Percentiles rank a stretch among this genome's conserved stretches.
Evolutionary conservation across 2,888 invertebrate genomes (phyloP).

Genomic region (Acanthosepion pharaonis): DNA sequence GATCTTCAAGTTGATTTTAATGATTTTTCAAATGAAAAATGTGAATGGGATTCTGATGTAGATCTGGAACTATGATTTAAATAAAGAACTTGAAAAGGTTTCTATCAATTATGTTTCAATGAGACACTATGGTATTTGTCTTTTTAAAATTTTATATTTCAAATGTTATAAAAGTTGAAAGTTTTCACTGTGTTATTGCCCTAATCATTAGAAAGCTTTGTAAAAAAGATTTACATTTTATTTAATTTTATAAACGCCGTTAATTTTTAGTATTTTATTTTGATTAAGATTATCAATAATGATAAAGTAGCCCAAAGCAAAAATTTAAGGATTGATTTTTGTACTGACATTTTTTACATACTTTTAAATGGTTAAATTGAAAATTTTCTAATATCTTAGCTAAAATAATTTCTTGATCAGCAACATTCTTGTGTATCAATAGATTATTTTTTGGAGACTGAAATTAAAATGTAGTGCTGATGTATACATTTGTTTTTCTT

Average conservation of each 20-base stretch:
- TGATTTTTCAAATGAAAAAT: slow-evolving; percentile 66
- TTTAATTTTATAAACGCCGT: background rate
- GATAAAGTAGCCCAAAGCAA: no score
- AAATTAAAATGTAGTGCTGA: background rate
- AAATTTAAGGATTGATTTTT: no score
- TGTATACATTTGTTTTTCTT: no score
- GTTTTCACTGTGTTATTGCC: background rate
- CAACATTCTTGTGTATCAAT: no score
- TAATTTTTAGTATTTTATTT: background rate
- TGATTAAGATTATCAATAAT: no score
- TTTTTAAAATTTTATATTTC: background rate
- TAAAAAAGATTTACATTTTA: no score
- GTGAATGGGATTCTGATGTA: slow-evolving; percentile 75
- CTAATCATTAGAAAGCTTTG: background rate
- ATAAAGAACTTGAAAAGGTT: background rate
- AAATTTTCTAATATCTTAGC: no score
- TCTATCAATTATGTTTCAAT: background rate
- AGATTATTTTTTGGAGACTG: no score
- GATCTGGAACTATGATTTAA: slow-evolving; percentile 66
- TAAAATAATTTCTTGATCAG: no score
- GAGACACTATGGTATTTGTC: background rate
- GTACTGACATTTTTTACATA: no score
- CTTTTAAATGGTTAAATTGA: no score
- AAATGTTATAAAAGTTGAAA: background rate
- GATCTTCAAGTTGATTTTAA: slow-evolving; percentile 76